Evolutionary conservation across 2,113 vertebrate species (phyloP).

Genomic region (Opisthocomus hoazin): DNA sequence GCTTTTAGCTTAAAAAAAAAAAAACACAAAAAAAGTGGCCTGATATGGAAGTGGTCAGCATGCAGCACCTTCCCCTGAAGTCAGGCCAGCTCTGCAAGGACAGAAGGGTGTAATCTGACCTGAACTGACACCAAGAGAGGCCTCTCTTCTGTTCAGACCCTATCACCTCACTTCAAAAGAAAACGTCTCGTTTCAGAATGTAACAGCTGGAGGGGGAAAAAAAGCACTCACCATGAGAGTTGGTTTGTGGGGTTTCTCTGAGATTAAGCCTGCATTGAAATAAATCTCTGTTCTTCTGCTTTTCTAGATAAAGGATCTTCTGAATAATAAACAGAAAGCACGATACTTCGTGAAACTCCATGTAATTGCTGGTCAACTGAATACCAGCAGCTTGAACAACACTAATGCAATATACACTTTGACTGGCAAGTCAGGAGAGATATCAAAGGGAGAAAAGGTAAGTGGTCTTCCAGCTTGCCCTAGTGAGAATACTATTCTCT

Average conservation of each 20-base stretch:
- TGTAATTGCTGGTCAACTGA: constrained; percentile 81
- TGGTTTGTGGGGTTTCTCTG: background rate
- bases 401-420: constrained; percentile 80
- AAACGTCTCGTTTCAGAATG: background rate
- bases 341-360: constrained; percentile 87
- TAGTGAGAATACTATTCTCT: background rate
- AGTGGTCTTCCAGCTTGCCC: background rate
- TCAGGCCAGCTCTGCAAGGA: background rate
- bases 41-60: background rate
- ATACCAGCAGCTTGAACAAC: constrained; percentile 69
- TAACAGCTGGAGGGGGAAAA: background rate
- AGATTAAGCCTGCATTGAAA: background rate
- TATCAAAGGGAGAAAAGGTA: constrained; percentile 72
- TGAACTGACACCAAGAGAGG: background rate
- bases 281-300: background rate
- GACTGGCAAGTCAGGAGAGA: constrained; percentile 81
- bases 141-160: background rate
- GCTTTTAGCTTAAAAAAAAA: background rate
- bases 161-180: background rate
- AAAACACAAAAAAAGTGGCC: background rate
- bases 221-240: fast-evolving
- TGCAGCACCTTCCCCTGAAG: background rate
- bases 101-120: background rate
- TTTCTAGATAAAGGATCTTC: constrained; percentile 74
- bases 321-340: constrained; percentile 64